Percentiles rank a stretch among this genome's conserved stretches.
Conservation (phyloP, 2,797 vertebrate species). For the Melopsittacus undulatus region DNA sequence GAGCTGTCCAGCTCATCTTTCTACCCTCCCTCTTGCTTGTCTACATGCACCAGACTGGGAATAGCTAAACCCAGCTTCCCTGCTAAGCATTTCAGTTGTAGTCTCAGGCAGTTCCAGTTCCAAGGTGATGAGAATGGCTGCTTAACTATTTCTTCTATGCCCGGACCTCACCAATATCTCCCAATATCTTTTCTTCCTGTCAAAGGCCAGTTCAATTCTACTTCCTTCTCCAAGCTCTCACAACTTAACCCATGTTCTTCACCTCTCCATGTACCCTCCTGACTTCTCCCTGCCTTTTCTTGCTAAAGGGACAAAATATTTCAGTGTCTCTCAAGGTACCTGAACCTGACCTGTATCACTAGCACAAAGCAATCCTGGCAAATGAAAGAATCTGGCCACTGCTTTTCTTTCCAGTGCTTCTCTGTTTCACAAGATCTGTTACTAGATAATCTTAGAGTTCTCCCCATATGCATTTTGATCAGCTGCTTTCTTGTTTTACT, state of each 20-base stretch:
- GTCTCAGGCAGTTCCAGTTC: not conserved
- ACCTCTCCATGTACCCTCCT: not conserved
- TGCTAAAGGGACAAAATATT: not conserved
- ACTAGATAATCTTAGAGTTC: not conserved
- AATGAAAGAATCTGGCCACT: not conserved
- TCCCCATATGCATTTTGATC: not conserved
- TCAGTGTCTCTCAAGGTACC: not conserved
- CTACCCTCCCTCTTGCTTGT: not conserved
- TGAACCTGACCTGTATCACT: not conserved
- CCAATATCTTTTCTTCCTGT: not conserved
- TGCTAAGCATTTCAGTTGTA: not conserved
- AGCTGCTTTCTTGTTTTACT: not conserved
- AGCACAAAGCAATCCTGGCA: not conserved
- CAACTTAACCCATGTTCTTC: not conserved
- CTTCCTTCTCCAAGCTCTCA: not conserved
- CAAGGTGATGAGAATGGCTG: not conserved
- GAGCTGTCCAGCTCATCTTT: not conserved
- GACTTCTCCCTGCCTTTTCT: not conserved
- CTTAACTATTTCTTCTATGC: not conserved
- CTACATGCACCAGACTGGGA: not conserved
- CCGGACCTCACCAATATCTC: not conserved
- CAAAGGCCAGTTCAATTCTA: not conserved
- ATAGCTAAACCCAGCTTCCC: not conserved
- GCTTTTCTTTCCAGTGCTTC: not conserved
- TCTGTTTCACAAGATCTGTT: not conserved